Evolutionary conservation across 2,888 invertebrate genomes (phyloP).

Genomic region (Elegia similella): DNA sequence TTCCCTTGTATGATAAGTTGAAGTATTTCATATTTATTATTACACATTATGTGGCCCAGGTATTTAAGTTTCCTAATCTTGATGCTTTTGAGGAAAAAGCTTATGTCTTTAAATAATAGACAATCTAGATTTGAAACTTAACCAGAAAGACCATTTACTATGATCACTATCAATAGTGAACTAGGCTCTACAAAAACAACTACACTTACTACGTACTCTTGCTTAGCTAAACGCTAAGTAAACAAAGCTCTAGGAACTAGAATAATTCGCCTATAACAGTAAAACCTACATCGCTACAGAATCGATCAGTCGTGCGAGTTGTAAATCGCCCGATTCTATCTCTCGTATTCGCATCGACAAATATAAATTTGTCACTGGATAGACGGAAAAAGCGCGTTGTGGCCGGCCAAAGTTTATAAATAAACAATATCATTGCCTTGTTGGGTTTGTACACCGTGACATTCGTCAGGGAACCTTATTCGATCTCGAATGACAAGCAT

Average conservation of each 20-base stretch:
- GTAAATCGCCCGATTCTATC: slow-evolving; percentile 79
- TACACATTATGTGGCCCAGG: no score
- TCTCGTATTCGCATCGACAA: slow-evolving; percentile 69
- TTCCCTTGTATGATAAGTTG: no score
- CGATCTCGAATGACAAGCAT: slow-evolving; percentile 59
- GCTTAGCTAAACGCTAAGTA: neutral
- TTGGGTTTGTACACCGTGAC: slow-evolving; percentile 64
- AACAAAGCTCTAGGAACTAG: slow-evolving; percentile 6
- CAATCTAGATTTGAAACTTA: no score
- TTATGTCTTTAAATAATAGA: no score
- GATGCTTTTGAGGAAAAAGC: no score
- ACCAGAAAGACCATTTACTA: no score
- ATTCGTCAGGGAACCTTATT: slow-evolving; percentile 59
- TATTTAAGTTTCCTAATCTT: no score
- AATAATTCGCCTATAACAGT: slow-evolving; percentile 52
- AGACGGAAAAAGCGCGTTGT: slow-evolving; percentile 63
- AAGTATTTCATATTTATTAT: no score
- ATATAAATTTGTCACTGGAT: slow-evolving; percentile 79
- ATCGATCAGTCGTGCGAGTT: slow-evolving; percentile 70
- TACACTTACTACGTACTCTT: no score
- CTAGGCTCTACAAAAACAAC: no score
- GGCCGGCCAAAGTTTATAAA: slow-evolving; percentile 68
- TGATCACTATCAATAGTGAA: no score
- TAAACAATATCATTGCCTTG: slow-evolving; percentile 74
- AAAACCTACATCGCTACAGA: slow-evolving; percentile 51